Conservation (phyloP, 2,113 vertebrate species). For the Phoenicopterus ruber region DNA sequence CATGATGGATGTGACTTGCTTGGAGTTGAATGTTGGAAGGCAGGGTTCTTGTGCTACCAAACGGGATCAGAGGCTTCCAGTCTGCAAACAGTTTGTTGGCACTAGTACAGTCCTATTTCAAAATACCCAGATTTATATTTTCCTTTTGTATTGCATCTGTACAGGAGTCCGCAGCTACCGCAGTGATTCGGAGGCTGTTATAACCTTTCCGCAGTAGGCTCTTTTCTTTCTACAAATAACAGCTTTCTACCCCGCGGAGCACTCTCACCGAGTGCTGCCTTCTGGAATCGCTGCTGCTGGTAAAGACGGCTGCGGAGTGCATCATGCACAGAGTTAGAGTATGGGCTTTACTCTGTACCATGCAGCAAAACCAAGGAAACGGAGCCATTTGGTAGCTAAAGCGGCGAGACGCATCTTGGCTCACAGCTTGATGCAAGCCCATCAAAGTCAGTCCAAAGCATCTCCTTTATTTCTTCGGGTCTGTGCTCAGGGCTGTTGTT, state of each 20-base stretch:
- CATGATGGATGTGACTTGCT: constrained; percentile 11
- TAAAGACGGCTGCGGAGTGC: background rate
- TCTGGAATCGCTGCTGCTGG: background rate
- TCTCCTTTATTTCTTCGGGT: background rate
- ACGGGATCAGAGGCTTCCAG: background rate
- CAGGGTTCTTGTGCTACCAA: fast-evolving
- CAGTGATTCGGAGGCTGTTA: background rate
- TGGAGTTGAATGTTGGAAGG: background rate
- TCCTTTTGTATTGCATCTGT: background rate
- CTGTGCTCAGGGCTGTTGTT: background rate
- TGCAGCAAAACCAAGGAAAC: background rate
- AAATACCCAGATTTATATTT: background rate
- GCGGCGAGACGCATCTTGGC: background rate
- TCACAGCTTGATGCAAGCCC: background rate
- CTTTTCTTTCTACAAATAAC: background rate
- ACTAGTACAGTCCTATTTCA: background rate
- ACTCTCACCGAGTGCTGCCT: fast-evolving
- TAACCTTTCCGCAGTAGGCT: background rate
- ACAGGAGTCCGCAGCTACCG: background rate
- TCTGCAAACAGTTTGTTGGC: background rate
- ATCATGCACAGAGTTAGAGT: background rate
- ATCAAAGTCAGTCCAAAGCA: background rate
- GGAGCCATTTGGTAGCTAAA: background rate
- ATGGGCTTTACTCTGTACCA: background rate
- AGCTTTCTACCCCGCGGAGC: background rate